Conservation (phyloP, 2,888 invertebrate genomes). For the Euproctis similis region DNA sequence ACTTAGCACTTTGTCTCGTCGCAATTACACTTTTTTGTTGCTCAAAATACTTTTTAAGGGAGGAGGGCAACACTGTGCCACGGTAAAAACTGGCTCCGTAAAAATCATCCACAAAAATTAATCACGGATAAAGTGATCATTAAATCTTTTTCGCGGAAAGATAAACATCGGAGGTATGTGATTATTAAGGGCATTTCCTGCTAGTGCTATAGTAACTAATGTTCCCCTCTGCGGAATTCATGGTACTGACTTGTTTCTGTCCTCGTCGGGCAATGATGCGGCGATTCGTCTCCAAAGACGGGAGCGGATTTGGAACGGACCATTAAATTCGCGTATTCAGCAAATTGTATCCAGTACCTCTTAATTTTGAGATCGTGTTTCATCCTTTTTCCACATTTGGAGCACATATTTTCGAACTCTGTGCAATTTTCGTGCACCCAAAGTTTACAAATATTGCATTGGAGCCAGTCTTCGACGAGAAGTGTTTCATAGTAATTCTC, state of each 20-base stretch:
- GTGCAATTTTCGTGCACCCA: constrained; percentile 5
- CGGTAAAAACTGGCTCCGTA: no score
- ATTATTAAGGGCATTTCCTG: constrained; percentile 2
- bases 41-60: no score
- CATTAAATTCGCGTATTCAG: no score
- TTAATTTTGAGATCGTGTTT: neutral
- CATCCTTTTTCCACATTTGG: constrained; percentile 1
- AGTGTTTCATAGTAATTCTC: neutral
- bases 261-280: constrained; percentile 8
- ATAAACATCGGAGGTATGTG: constrained; percentile 2
- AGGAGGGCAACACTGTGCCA: no score
- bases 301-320: no score
- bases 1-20: no score
- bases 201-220: constrained; percentile 17
- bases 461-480: constrained; percentile 3
- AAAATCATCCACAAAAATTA: no score
- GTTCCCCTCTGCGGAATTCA: constrained; percentile 32
- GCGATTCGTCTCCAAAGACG: no score
- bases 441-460: constrained; percentile 1
- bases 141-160: constrained; percentile 1
- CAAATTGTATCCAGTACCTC: no score
- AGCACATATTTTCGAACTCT: constrained; percentile 2
- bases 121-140: constrained; percentile 1
- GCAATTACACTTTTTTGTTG: no score
- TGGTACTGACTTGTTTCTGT: constrained; percentile 32